Conservation (phyloP, 2,888 invertebrate species). For the Adela reaumurella region DNA sequence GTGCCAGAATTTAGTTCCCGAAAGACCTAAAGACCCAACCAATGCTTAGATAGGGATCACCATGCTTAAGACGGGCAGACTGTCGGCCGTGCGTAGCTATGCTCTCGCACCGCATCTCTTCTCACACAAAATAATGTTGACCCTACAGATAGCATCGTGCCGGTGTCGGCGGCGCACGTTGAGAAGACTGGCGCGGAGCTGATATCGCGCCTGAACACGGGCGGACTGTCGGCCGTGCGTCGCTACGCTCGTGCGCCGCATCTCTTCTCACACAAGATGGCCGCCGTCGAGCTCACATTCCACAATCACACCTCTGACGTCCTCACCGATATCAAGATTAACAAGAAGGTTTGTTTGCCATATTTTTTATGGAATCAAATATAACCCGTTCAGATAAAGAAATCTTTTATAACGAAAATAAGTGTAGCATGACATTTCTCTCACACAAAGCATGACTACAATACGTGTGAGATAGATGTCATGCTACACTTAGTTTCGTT, state of each 20-base stretch:
- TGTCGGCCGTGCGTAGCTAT: slow-evolving; percentile 61
- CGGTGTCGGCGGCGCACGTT: slow-evolving; percentile 58
- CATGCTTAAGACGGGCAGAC: slow-evolving; percentile 67
- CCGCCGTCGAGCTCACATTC: slow-evolving; percentile 75
- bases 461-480: too few species aligned
- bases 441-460: too few species aligned
- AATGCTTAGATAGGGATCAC: too few species aligned
- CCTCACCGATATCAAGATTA: slow-evolving; percentile 66
- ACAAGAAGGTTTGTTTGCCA: slow-evolving; percentile 65
- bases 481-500: too few species aligned
- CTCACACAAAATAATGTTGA: slow-evolving; percentile 75
- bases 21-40: too few species aligned
- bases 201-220: slow-evolving; percentile 68
- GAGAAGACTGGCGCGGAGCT: slow-evolving; percentile 61
- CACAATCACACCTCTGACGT: slow-evolving; percentile 66
- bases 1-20: too few species aligned
- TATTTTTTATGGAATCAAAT: too few species aligned
- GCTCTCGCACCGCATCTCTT: slow-evolving; percentile 77
- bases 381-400: too few species aligned
- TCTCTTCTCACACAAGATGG: slow-evolving; percentile 77
- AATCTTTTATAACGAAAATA: too few species aligned
- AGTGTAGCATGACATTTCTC: too few species aligned
- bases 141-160: slow-evolving; percentile 46
- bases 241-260: slow-evolving; percentile 78
- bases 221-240: slow-evolving; percentile 57